Base-by-base conservation (phyloP, 2,888 invertebrate genomes). In the Sipha maydis region DNA sequence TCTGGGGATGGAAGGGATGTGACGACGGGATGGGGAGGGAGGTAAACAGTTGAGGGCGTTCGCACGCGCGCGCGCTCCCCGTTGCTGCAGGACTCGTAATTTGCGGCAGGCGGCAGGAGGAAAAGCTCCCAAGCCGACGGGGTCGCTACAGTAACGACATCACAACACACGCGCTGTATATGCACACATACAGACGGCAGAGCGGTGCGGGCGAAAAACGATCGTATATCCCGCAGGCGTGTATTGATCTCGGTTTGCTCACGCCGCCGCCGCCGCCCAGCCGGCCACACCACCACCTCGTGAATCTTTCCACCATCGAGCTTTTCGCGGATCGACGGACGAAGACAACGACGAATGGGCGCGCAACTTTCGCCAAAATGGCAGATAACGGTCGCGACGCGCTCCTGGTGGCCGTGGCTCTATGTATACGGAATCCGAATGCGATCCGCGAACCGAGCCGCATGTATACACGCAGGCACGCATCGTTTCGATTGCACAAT, bases 91-190 rank as follows among this genome's bases (percentile, higher is more conserved):
- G 38, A 19, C 41, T 56, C 54, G 56, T 28, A 38, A 61, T 34
- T 56, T n/a, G 75, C 28, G 75, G 38, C 82, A 41, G 31, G 69
- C 8, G 41, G 19, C 54, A 21, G 31, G 82, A 75, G 38, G 75
- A 83, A 83, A 83, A 83, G 83, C 83, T 83, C 54, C 56, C 56
- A 9, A 34, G 83, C 25, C 67, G 78, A n/a, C 56, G 76, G 85
- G 85, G 86, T 88, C 80, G 86, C 86, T 88, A 88, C 86, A 82
- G 86, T 88, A 88, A 88, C 86, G 86, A 88, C 86, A 88, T 88
- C 86, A 88, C 86, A 88, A 88, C 86, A 88, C 80, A 79, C 77
- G 78, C 78, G 78, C 77, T 41, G 56, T 56, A 56, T 56, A 56
- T 56, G 17, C 34, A 86, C 75, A 80, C 77, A 78, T 78, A 77